Evolutionary conservation across 2,797 vertebrate species (phyloP).

Genomic region (Tenualosa ilisha): DNA sequence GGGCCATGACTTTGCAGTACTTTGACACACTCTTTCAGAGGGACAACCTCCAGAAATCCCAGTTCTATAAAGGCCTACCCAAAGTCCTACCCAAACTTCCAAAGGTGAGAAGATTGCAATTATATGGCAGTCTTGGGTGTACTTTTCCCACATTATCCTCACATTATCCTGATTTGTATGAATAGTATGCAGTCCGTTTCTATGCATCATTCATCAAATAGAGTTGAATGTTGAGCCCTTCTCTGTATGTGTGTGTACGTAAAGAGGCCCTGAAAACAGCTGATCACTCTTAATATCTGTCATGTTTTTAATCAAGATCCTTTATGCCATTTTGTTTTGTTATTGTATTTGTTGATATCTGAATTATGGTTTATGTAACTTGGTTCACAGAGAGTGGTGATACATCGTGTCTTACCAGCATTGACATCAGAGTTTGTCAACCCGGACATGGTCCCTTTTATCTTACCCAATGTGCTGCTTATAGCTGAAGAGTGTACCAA

Average conservation of each 20-base stretch:
- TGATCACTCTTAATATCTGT: too few relatives aligned
- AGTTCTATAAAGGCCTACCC: constrained; percentile 98
- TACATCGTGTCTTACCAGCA: constrained; percentile 90
- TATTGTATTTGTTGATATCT: neutral
- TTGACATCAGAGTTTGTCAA: constrained; percentile 96
- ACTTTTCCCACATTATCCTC: neutral
- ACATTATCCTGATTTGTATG: too few relatives aligned
- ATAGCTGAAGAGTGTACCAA: constrained; percentile 98
- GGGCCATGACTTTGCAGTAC: constrained; percentile 94
- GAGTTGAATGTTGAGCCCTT: too few relatives aligned
- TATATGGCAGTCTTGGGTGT: neutral
- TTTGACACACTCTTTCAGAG: constrained; percentile 98
- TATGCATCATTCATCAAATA: too few relatives aligned
- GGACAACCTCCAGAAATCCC: constrained; percentile 98
- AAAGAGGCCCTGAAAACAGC: too few relatives aligned
- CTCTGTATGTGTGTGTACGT: too few relatives aligned
- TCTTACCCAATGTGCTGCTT: constrained; percentile 94
- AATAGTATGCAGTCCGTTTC: too few relatives aligned
- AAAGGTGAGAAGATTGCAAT: constrained; percentile 79
- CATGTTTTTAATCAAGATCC: too few relatives aligned
- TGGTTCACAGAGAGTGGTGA: constrained; percentile 84
- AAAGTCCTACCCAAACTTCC: constrained; percentile 95
- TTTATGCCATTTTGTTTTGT: neutral
- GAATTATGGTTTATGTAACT: neutral
- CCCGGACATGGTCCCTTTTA: constrained; percentile 98